Evolutionary conservation across 2,797 vertebrate species (phyloP).

Genomic region (Acrossocheilus fasciatus): DNA sequence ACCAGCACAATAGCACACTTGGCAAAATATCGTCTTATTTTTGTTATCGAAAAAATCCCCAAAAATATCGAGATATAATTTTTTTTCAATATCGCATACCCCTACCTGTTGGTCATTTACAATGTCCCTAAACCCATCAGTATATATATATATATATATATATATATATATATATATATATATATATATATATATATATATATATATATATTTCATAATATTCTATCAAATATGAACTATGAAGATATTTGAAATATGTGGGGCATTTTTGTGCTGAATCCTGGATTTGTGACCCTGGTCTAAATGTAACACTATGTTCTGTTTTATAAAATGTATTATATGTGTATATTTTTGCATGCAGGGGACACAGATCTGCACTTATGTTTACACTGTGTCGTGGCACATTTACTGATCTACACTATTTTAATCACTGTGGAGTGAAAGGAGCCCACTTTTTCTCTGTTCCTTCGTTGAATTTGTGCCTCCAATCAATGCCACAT

Average conservation of each 20-base stretch:
- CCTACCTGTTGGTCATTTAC: neutral
- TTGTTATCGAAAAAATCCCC: too few species aligned
- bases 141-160: neutral
- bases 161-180: neutral
- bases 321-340: neutral
- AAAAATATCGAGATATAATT: too few species aligned
- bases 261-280: neutral
- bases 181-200: neutral
- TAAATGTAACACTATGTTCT: neutral
- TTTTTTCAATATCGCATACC: too few species aligned
- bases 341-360: neutral
- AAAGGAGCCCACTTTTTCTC: neutral
- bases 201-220: neutral
- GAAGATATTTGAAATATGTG: neutral
- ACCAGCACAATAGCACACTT: too few species aligned
- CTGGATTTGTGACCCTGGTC: neutral
- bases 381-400: neutral
- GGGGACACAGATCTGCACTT: neutral
- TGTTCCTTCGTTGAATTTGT: neutral
- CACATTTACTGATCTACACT: neutral
- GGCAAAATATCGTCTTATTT: too few species aligned
- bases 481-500: constrained; percentile 3
- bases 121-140: neutral
- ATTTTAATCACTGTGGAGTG: neutral
- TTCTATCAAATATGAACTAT: neutral